A percentile compares a stretch with the other conserved stretches of the same genome.
Conservation (phyloP, 2,797 vertebrate genomes). For the Takifugu ocellatus region DNA sequence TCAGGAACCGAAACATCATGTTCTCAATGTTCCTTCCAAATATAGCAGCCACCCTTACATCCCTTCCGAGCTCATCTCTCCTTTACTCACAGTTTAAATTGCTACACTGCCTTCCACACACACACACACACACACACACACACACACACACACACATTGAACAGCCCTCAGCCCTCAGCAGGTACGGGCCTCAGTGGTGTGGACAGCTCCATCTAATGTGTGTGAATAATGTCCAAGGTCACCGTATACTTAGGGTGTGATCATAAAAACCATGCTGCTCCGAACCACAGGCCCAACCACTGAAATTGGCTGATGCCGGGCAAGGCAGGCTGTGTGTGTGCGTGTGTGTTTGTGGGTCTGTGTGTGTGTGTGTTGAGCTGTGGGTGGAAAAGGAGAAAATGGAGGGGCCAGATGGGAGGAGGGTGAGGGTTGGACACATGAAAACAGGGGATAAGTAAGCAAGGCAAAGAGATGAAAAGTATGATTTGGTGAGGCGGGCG, state of each 20-base stretch:
- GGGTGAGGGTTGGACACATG: neutral
- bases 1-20: too few relatives aligned
- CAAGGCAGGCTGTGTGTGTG: slow-evolving; percentile 30
- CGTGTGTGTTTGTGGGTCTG: neutral
- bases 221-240: slow-evolving; percentile 77
- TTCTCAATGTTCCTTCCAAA: neutral
- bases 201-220: slow-evolving; percentile 74
- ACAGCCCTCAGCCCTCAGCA: slow-evolving; percentile 54
- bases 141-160: slow-evolving; percentile 3
- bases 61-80: slow-evolving; percentile 33
- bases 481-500: neutral
- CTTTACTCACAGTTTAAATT: slow-evolving; percentile 55
- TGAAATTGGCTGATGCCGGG: slow-evolving; percentile 65
- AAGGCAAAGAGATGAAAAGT: neutral
- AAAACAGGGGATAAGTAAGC: slow-evolving; percentile 1
- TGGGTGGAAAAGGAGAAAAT: slow-evolving; percentile 3
- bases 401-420: neutral
- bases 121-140: slow-evolving; percentile 6
- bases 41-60: slow-evolving; percentile 20
- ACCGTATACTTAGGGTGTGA: slow-evolving; percentile 71
- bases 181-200: slow-evolving; percentile 44
- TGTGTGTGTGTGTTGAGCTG: neutral
- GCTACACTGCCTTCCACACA: slow-evolving; percentile 37
- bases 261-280: slow-evolving; percentile 72
- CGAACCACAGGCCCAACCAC: slow-evolving; percentile 63